Percentiles rank a stretch among this genome's conserved stretches.
Evolutionary conservation across 2,113 vertebrate species (phyloP).

Genomic region (Pipa parva): DNA sequence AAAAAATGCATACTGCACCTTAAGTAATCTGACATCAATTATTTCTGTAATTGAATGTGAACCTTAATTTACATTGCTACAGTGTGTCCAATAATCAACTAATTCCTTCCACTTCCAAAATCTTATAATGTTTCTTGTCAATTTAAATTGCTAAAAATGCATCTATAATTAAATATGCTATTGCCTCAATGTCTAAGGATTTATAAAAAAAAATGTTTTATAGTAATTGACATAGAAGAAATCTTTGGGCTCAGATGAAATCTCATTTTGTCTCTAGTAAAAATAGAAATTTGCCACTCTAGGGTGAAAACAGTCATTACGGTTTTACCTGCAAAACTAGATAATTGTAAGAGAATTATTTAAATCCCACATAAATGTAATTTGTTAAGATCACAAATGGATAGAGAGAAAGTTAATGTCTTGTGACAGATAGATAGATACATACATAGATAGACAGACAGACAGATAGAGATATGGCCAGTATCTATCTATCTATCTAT

Average conservation of each 20-base stretch:
- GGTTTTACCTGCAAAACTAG: too few relatives aligned
- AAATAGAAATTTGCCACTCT: neutral
- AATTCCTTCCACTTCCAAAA: conserved; percentile 25
- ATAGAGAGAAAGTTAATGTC: too few relatives aligned
- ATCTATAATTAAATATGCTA: conserved; percentile 37
- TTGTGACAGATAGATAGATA: too few relatives aligned
- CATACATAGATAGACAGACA: too few relatives aligned
- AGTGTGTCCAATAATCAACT: conserved; percentile 38
- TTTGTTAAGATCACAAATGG: too few relatives aligned
- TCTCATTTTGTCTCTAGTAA: neutral
- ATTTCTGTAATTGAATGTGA: conserved; percentile 40
- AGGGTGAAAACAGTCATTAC: neutral
- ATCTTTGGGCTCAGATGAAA: conserved; percentile 19
- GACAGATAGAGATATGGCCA: too few relatives aligned
- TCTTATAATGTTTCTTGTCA: conserved; percentile 30
- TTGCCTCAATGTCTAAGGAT: conserved; percentile 22
- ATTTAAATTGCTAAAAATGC: conserved; percentile 33
- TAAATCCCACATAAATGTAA: too few relatives aligned
- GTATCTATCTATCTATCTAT: too few relatives aligned
- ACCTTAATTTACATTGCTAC: conserved; percentile 41
- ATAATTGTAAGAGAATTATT: too few relatives aligned
- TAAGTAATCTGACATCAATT: conserved; percentile 42
- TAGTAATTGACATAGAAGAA: conserved; percentile 22
- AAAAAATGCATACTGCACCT: conserved; percentile 33
- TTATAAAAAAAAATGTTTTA: conserved; percentile 15